A percentile compares a stretch with the other conserved stretches of the same genome.
Conservation (phyloP, 2,113 vertebrate species). For the Lampris megalopsis region DNA sequence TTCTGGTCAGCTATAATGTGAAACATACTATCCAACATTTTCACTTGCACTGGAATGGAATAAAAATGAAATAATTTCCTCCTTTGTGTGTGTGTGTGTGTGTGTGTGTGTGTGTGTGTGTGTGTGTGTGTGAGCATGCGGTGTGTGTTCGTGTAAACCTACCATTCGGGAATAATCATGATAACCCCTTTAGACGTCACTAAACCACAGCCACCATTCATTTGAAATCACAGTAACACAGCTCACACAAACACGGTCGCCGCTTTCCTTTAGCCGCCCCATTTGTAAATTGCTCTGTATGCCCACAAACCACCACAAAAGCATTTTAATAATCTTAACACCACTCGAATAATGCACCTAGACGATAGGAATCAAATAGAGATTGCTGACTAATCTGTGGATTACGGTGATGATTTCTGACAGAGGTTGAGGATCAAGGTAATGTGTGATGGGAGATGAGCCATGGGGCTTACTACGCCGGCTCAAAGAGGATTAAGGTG, state of each 20-base stretch:
- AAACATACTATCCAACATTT: no score
- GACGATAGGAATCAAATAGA: slow-evolving; percentile 41
- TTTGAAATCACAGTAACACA: background rate
- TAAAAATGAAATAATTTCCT: background rate
- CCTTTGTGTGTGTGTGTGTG: background rate
- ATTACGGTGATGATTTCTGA: slow-evolving; percentile 78
- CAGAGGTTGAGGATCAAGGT: slow-evolving; percentile 74
- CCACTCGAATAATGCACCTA: slow-evolving; percentile 62
- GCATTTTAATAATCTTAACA: slow-evolving; percentile 69
- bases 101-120: background rate
- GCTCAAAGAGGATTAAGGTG: slow-evolving; percentile 79
- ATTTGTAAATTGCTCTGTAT: slow-evolving; percentile 70
- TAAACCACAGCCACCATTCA: slow-evolving; percentile 9
- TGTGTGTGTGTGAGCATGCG: background rate
- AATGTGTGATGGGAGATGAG: slow-evolving; percentile 76
- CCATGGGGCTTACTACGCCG: slow-evolving; percentile 63
- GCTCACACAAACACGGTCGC: slow-evolving; percentile 12
- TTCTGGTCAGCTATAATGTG: no score
- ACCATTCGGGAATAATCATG: slow-evolving; percentile 56
- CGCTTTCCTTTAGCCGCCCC: slow-evolving; percentile 30
- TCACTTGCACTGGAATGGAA: no score
- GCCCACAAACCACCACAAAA: slow-evolving; percentile 32
- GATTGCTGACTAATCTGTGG: slow-evolving; percentile 77
- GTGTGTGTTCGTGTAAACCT: slow-evolving; percentile 1
- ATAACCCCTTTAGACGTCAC: slow-evolving; percentile 40